Evolutionary conservation across 2,113 vertebrate species (phyloP).

Genomic region (Accipiter cooperii): DNA sequence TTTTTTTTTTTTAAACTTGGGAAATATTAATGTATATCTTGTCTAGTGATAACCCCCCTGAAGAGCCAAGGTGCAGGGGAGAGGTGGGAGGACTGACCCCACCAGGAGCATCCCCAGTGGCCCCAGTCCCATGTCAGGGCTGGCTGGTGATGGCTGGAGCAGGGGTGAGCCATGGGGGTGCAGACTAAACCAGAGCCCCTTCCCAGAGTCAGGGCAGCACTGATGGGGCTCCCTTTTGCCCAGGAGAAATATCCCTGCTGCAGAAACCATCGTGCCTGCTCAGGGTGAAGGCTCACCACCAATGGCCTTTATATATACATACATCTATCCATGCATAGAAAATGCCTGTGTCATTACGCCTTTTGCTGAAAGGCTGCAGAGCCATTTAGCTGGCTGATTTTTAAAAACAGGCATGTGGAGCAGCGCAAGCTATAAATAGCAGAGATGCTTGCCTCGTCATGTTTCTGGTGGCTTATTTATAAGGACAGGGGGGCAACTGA

Average conservation of each 20-base stretch:
- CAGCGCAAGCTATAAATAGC: conserved; percentile 26
- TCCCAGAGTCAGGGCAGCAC: neutral
- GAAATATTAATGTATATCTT: neutral
- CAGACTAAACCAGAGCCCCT: neutral
- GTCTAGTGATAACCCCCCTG: neutral
- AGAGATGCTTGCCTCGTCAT: conserved; percentile 27
- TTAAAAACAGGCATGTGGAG: conserved; percentile 1
- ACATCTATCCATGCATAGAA: neutral
- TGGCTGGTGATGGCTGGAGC: neutral
- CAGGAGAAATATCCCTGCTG: neutral
- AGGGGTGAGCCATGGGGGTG: neutral
- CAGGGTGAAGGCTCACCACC: neutral
- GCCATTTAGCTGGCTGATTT: conserved; percentile 29
- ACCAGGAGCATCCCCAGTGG: neutral
- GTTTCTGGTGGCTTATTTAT: conserved; percentile 33
- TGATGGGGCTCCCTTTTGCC: neutral
- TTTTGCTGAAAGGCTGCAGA: conserved; percentile 6
- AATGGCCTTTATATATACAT: neutral
- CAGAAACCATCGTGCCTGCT: neutral
- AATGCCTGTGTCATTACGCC: neutral
- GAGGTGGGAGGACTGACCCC: neutral
- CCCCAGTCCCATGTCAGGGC: neutral
- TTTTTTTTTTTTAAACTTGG: no score
- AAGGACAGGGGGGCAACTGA: neutral
- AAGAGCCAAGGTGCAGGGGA: neutral